Evolutionary conservation across 2,113 vertebrate genomes (phyloP), one percentile per base, ranked within the genome.

Genomic region (Nipponia nippon): DNA sequence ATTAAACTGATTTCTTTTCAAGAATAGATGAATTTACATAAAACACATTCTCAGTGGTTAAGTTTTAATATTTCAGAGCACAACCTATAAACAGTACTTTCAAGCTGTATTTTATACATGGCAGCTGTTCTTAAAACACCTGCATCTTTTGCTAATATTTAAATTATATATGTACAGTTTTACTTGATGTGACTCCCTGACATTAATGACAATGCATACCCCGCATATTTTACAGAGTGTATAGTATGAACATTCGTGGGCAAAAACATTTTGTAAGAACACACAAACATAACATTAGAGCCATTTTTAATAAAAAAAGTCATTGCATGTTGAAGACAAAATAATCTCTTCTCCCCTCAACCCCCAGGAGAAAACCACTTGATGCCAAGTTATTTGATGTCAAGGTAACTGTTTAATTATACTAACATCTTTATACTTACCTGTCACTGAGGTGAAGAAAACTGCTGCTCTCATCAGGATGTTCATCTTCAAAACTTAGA

Each of bases 391-490:
- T 66, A 77, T 40, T 4, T 70, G 40, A 81, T 38, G 26, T 20
- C 55, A 92, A 75, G 47, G 9, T 27, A 70, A 89, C 52, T 52
- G 30, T 83, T 80, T 52, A 89, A 79, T 47, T 76, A 40, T 34
- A 36, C n/a, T 75, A 89, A 81, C 13, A 46, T 25, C 47, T 61
- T 87, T 44, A 75, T 94, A 93, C 49, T 96, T 98, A 99, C 99
- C 99, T 99, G 98, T 99, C 99, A 95, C 99, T 99, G 78, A 99
- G 98, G 91, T 99, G 99, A 95, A 99, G 99, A 96, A 99, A 99
- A 98, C 99, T 99, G 98, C 99, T 99, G 97, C 98, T 99, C 91
- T 99, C 99, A 89, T 99, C 99, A 49, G 98, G 98, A 83, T 99
- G 99, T 55, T 99, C 99, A 84, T 99, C 99, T 98, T 99, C 99